Conservation (phyloP, 2,797 vertebrate species). For the Myripristis jacobus region DNA sequence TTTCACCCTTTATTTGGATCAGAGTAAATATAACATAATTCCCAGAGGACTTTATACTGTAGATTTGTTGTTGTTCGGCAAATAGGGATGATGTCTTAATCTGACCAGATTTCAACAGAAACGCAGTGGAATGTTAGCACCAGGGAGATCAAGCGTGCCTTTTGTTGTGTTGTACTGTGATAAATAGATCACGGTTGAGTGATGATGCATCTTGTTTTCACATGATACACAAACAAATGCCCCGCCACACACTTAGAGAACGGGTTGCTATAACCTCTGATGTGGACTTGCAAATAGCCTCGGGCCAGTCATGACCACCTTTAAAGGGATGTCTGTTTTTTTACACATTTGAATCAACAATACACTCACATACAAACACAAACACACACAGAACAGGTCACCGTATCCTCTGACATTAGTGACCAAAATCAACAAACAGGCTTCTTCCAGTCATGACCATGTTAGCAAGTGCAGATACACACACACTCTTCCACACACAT, state of each 20-base stretch:
- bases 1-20: constrained; percentile 23
- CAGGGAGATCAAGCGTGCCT: background rate
- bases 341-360: background rate
- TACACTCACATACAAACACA: constrained; percentile 11
- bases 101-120: constrained; percentile 35
- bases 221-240: constrained; percentile 13
- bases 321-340: background rate
- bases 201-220: constrained; percentile 3
- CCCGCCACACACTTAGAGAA: constrained; percentile 6
- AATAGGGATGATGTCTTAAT: constrained; percentile 19
- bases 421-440: background rate
- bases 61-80: constrained; percentile 27
- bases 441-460: background rate
- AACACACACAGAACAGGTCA: constrained; percentile 9
- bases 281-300: constrained; percentile 20
- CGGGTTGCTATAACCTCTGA: background rate
- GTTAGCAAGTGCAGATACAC: background rate
- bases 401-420: constrained; percentile 5
- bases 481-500: constrained; percentile 11
- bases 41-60: background rate
- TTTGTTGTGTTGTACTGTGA: background rate
- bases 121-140: background rate
- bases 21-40: constrained; percentile 23
- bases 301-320: constrained; percentile 46
- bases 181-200: background rate